These are phyloP conservation scores for Temnothorax longispinosus DNA, from an alignment of 1,140 invertebrate species.

Conservation along the genomic window DNA sequence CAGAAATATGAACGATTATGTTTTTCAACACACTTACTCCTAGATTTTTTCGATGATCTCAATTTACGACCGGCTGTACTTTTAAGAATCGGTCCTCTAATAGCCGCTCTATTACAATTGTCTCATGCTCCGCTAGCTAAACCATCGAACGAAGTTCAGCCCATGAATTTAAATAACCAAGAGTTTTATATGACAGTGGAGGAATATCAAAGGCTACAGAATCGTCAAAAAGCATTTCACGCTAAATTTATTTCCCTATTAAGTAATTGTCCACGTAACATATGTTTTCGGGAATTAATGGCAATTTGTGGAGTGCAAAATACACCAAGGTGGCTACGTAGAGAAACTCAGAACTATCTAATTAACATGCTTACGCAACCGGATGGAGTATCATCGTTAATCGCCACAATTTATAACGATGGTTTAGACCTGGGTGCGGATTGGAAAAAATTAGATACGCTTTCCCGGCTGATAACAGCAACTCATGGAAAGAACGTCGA, in stretches of 20 bases:
- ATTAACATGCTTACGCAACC: slow-evolving; percentile 86
- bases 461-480: slow-evolving; percentile 88
- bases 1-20: slow-evolving; percentile 83
- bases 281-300: slow-evolving; percentile 90
- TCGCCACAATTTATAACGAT: slow-evolving; percentile 88
- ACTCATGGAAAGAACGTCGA: slow-evolving; percentile 86
- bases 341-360: slow-evolving; percentile 87
- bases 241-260: slow-evolving; percentile 86
- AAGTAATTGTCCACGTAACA: slow-evolving; percentile 86
- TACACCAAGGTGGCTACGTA: slow-evolving; percentile 89
- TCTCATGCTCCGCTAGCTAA: slow-evolving; percentile 88
- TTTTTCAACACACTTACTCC: slow-evolving; percentile 77
- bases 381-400: slow-evolving; percentile 88
- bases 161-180: slow-evolving; percentile 19
- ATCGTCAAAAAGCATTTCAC: slow-evolving; percentile 86
- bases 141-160: slow-evolving; percentile 77
- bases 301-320: slow-evolving; percentile 87
- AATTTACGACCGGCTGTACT: slow-evolving; percentile 82
- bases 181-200: slow-evolving; percentile 80
- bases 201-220: slow-evolving; percentile 85
- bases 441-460: slow-evolving; percentile 89
- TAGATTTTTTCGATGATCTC: slow-evolving; percentile 80
- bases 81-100: slow-evolving; percentile 84
- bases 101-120: slow-evolving; percentile 90
- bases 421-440: slow-evolving; percentile 85